Conservation (phyloP, 2,113 vertebrate species). For the Cyanoderma ruficeps region DNA sequence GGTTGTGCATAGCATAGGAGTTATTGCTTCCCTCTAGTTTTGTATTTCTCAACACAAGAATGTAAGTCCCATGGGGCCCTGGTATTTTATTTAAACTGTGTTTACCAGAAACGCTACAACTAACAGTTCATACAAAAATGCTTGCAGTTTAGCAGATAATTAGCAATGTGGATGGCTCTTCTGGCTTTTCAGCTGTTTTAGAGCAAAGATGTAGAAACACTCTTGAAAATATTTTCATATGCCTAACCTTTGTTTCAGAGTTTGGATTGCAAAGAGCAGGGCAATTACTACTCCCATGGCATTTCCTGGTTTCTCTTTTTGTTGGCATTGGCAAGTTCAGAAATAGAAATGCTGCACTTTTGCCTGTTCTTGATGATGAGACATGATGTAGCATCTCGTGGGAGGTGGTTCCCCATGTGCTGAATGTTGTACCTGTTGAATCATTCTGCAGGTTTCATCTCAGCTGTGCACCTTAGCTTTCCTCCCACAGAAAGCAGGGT, state of each 20-base stretch:
- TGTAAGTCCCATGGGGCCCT: neutral
- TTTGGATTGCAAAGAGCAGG: neutral
- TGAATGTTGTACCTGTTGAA: neutral
- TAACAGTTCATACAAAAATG: neutral
- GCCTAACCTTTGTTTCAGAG: neutral
- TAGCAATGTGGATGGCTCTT: neutral
- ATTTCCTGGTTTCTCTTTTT: neutral
- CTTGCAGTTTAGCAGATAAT: neutral
- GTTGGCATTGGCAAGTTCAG: neutral
- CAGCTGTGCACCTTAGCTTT: neutral
- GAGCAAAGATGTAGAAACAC: neutral
- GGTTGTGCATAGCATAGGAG: neutral
- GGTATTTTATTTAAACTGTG: neutral
- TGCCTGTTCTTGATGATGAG: neutral
- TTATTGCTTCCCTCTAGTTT: neutral
- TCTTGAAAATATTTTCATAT: neutral
- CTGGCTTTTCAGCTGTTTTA: neutral
- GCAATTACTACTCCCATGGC: neutral
- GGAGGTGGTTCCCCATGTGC: neutral
- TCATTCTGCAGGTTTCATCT: neutral
- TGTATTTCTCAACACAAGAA: neutral
- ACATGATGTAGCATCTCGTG: rapidly evolving
- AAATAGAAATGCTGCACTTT: neutral
- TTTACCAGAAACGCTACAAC: neutral
- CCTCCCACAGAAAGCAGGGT: neutral